These are phyloP conservation scores for Allacma fusca DNA, from an alignment of 2,888 invertebrate species.

Conservation along the genomic window DNA sequence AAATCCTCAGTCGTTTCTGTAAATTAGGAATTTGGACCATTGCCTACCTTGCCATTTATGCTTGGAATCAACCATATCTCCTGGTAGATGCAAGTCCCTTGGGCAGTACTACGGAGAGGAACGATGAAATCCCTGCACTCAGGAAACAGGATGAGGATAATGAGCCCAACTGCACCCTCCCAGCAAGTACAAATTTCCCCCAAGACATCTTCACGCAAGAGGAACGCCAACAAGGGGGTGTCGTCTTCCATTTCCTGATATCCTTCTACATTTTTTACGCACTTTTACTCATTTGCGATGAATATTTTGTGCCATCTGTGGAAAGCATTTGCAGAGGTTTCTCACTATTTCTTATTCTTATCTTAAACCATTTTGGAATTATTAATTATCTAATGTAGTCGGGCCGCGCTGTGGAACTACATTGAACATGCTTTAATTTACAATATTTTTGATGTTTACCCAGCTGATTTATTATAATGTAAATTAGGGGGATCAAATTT, in stretches of 20 bases:
- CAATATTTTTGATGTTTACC: no score
- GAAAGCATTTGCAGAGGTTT: constrained; percentile 72
- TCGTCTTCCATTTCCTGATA: constrained; percentile 70
- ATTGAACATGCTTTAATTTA: no score
- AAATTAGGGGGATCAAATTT: no score
- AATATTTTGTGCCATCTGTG: constrained; percentile 74
- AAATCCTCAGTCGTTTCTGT: constrained; percentile 20
- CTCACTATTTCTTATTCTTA: background rate
- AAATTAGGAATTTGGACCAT: constrained; percentile 16
- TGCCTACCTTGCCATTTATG: background rate
- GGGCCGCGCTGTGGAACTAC: no score
- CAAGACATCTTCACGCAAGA: constrained; percentile 69
- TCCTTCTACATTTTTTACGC: constrained; percentile 72
- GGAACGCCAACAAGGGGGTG: constrained; percentile 69
- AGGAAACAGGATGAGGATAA: no score
- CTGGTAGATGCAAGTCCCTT: background rate
- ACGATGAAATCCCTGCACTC: no score
- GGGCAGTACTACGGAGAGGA: background rate
- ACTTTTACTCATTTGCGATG: constrained; percentile 73
- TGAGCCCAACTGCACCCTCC: constrained; percentile 47
- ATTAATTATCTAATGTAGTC: no score
- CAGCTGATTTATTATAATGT: no score
- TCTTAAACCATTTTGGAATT: background rate
- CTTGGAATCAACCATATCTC: background rate
- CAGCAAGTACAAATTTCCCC: constrained; percentile 70